Percentiles rank a stretch among this genome's conserved stretches.
Conservation (phyloP, 2,888 invertebrate genomes). For the Pelosia muscerda region DNA sequence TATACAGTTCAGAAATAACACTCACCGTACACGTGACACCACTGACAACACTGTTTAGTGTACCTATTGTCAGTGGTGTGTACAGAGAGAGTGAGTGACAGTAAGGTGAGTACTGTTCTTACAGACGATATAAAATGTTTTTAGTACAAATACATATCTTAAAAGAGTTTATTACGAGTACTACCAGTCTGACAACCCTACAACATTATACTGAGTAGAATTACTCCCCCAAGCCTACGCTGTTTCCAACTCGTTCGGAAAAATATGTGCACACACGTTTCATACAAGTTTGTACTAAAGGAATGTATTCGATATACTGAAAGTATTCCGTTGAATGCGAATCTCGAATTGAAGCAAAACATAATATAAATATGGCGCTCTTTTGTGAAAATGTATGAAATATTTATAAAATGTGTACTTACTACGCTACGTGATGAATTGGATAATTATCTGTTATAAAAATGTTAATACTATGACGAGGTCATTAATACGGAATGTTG, state of each 20-base stretch:
- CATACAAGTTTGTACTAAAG: conserved; percentile 32
- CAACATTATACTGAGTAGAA: conserved; percentile 30
- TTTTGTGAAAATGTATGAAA: conserved; percentile 4
- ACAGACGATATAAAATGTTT: neutral
- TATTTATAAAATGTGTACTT: neutral
- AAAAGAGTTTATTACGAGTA: neutral
- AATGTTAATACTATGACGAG: neutral
- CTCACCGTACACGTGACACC: too few species aligned
- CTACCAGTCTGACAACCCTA: conserved; percentile 18
- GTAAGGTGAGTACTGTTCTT: neutral
- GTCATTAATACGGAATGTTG: neutral
- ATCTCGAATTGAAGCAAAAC: conserved; percentile 41
- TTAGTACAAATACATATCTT: neutral
- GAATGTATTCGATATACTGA: conserved; percentile 36
- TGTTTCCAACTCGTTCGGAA: conserved; percentile 28
- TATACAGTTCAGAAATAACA: too few species aligned
- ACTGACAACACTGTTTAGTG: too few species aligned
- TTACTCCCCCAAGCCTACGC: conserved; percentile 37
- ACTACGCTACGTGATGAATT: neutral
- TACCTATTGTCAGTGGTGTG: too few species aligned
- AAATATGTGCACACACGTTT: conserved; percentile 42
- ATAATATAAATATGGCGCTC: conserved; percentile 21
- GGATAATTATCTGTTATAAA: neutral
- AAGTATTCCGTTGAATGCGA: conserved; percentile 41
- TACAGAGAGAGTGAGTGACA: too few species aligned